Percentiles rank a stretch among this genome's conserved stretches.
These are phyloP conservation scores for Cygnus buccinator DNA, from an alignment of 2,113 vertebrate genomes.

Conservation along the genomic window DNA sequence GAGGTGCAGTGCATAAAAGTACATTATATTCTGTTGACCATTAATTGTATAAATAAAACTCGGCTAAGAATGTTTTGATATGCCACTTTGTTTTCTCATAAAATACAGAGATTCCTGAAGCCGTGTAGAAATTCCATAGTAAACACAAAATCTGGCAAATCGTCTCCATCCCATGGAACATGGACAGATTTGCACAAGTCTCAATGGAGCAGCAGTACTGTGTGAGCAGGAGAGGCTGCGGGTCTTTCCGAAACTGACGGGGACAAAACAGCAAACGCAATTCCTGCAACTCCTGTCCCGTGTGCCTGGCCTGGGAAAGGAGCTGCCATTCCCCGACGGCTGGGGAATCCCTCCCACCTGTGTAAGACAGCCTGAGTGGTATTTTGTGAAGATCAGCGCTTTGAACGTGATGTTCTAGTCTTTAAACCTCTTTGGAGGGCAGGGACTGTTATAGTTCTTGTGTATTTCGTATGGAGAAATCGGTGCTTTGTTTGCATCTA, in stretches of 20 bases:
- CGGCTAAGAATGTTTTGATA: conserved; percentile 43
- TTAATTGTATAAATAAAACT: conserved; percentile 64
- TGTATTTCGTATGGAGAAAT: background rate
- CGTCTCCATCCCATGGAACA: background rate
- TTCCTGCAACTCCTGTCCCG: background rate
- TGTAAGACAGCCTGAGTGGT: background rate
- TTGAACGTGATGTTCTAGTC: background rate
- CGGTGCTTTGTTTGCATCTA: background rate
- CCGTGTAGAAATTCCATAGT: conserved; percentile 57
- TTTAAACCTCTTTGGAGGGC: conserved; percentile 10
- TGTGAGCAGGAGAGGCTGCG: background rate
- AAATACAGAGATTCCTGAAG: conserved; percentile 53
- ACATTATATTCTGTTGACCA: conserved; percentile 46
- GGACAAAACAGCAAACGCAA: background rate
- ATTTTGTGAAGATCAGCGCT: background rate
- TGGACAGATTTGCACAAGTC: background rate
- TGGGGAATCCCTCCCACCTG: background rate
- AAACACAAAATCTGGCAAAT: conserved; percentile 53
- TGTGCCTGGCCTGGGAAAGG: background rate
- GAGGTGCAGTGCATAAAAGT: conserved; percentile 8
- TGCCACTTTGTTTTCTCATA: conserved; percentile 65
- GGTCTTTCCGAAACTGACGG: background rate
- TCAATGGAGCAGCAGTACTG: background rate
- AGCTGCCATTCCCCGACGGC: background rate
- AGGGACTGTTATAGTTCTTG: background rate